A percentile compares a stretch with the other conserved stretches of the same genome.
Evolutionary conservation across 2,797 vertebrate species (phyloP).

Genomic region (Rhynchonycteris naso): DNA sequence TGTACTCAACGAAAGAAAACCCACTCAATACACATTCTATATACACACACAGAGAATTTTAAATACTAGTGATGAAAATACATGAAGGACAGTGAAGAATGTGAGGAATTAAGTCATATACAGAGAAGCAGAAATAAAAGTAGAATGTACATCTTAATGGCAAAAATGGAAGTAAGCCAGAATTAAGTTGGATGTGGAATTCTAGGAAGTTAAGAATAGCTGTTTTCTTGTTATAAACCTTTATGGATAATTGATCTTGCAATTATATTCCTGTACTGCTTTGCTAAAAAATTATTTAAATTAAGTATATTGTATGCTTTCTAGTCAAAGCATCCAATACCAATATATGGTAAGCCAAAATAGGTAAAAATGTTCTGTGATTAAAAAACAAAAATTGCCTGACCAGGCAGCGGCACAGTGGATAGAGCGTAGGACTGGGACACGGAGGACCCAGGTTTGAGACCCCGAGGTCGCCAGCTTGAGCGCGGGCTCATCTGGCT

Average conservation of each 20-base stretch:
- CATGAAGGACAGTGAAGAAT: not conserved
- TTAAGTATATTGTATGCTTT: not conserved
- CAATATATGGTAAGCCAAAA: not conserved
- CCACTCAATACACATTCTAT: not conserved
- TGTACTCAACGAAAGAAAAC: not conserved
- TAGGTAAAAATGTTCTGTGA: not conserved
- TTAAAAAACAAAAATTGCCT: not conserved
- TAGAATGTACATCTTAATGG: not conserved
- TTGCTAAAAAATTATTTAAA: conserved; percentile 25
- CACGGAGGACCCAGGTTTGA: too few species aligned
- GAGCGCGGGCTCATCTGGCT: too few species aligned
- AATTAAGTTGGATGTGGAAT: not conserved
- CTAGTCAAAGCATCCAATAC: not conserved
- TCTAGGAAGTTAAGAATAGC: not conserved
- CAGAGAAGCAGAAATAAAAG: not conserved
- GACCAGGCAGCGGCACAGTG: too few species aligned
- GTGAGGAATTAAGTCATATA: not conserved
- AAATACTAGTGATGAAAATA: not conserved
- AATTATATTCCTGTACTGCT: not conserved
- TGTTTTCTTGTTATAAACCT: not conserved
- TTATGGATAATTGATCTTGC: not conserved
- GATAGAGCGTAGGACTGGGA: too few species aligned
- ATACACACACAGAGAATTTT: not conserved
- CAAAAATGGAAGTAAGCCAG: not conserved
- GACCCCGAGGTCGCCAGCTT: too few species aligned